A percentile compares a stretch with the other conserved stretches of the same genome.
Conservation (phyloP, 2,888 invertebrate genomes). For the Allygus modestus region DNA sequence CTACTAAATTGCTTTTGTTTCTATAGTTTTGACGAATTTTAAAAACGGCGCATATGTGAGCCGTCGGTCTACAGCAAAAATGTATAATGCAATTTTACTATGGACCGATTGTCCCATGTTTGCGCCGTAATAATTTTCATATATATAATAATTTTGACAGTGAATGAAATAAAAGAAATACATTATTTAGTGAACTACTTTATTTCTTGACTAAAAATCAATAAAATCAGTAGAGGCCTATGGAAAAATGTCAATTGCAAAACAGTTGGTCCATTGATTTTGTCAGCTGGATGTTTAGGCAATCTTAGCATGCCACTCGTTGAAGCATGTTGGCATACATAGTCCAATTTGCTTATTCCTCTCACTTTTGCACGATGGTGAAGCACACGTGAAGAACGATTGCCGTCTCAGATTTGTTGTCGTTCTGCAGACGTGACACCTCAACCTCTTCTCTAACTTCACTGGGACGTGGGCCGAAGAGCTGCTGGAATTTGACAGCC, state of each 20-base stretch:
- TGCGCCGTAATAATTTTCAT: no score
- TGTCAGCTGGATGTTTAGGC: neutral
- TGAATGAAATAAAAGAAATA: no score
- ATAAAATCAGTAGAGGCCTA: neutral
- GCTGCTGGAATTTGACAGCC: neutral
- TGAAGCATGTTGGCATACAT: constrained; percentile 25
- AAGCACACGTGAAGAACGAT: constrained; percentile 27
- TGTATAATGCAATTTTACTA: no score
- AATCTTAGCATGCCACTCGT: neutral
- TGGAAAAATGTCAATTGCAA: neutral
- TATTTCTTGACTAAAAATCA: neutral
- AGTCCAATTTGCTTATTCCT: constrained; percentile 31
- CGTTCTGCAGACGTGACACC: constrained; percentile 42
- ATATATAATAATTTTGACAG: no score
- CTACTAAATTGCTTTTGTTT: no score
- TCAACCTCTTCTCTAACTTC: constrained; percentile 53
- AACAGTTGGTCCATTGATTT: neutral
- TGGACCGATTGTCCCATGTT: no score
- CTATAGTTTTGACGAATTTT: no score
- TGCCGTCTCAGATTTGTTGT: constrained; percentile 10
- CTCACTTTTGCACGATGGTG: constrained; percentile 7
- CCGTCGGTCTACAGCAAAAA: no score
- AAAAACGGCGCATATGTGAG: no score
- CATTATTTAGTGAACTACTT: no score
- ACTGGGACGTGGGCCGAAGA: neutral